Conservation (phyloP, 2,113 vertebrate genomes). For the Cheilinus undulatus region DNA sequence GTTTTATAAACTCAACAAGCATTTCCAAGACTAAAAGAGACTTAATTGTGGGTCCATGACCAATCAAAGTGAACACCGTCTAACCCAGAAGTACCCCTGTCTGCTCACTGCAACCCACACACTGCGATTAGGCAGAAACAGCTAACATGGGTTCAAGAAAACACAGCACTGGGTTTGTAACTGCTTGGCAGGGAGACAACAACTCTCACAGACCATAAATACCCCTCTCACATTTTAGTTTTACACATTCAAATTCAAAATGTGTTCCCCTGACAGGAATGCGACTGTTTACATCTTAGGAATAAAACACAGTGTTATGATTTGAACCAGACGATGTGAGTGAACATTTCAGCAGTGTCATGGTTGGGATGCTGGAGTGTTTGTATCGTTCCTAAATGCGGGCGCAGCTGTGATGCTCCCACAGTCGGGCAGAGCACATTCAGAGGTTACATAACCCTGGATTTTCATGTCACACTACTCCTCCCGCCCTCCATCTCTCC, state of each 20-base stretch:
- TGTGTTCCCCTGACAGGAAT: background rate
- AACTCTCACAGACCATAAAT: background rate
- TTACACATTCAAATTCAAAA: background rate
- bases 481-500: conserved; percentile 21
- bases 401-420: conserved; percentile 36
- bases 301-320: background rate
- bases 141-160: conserved; percentile 24
- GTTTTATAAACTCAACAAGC: conserved; percentile 36
- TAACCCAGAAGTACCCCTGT: conserved; percentile 45
- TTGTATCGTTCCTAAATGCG: conserved; percentile 6
- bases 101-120: conserved; percentile 44
- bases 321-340: background rate
- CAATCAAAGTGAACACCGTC: conserved; percentile 77
- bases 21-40: conserved; percentile 70
- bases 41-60: conserved; percentile 76
- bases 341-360: background rate
- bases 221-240: background rate
- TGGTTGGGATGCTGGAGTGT: background rate
- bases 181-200: background rate
- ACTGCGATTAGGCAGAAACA: conserved; percentile 28
- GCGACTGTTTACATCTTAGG: background rate
- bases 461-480: conserved; percentile 40
- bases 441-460: conserved; percentile 69
- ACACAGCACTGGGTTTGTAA: background rate
- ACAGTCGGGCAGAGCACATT: conserved; percentile 30